Conservation (phyloP, 2,797 vertebrate genomes). For the Phoebastria nigripes region DNA sequence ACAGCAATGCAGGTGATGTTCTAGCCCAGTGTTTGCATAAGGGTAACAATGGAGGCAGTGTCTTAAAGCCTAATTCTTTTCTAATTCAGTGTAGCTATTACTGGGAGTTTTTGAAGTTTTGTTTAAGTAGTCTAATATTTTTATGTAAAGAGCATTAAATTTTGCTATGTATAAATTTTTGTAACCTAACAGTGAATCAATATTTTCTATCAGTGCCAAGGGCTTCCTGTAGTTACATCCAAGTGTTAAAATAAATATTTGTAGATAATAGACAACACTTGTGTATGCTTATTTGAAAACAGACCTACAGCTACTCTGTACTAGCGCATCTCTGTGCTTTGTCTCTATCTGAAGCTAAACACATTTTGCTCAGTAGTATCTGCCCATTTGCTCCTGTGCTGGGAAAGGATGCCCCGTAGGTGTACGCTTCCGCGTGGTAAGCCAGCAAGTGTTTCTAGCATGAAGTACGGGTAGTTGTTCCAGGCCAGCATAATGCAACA, state of each 20-base stretch:
- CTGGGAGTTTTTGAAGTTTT: constrained; percentile 80
- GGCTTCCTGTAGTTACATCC: constrained; percentile 87
- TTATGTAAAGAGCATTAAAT: constrained; percentile 86
- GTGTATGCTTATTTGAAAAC: constrained; percentile 78
- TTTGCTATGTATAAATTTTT: constrained; percentile 91
- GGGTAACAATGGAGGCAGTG: constrained; percentile 80
- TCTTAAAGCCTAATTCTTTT: constrained; percentile 84
- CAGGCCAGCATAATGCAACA: constrained; percentile 11
- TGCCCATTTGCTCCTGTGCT: background rate
- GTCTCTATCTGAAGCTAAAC: background rate
- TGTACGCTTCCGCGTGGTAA: background rate
- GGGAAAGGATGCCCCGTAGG: background rate
- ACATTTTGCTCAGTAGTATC: background rate
- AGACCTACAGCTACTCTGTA: constrained; percentile 49
- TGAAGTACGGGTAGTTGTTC: background rate
- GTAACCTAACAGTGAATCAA: constrained; percentile 95
- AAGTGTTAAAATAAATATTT: constrained; percentile 87
- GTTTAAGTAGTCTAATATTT: constrained; percentile 85
- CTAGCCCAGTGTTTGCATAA: constrained; percentile 82
- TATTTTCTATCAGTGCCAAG: constrained; percentile 94
- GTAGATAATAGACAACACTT: constrained; percentile 80
- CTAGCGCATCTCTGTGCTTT: background rate
- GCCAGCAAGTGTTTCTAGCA: background rate
- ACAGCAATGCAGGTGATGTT: constrained; percentile 91
- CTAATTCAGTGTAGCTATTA: constrained; percentile 81